Conservation (phyloP, 2,113 vertebrate species). For the Clinocottus analis region DNA sequence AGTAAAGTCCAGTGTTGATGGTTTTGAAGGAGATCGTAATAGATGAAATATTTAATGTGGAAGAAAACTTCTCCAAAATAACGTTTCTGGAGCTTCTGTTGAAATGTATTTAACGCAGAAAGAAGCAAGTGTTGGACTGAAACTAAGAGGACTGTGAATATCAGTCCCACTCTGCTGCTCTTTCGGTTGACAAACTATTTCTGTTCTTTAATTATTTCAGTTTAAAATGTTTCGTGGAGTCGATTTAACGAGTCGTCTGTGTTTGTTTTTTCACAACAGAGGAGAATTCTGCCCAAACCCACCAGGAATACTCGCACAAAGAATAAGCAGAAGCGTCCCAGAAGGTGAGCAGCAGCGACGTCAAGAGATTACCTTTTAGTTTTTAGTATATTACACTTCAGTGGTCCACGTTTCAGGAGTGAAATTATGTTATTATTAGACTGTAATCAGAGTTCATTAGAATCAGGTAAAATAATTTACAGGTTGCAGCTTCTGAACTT, state of each 20-base stretch:
- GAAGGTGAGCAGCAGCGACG: slow-evolving; percentile 87
- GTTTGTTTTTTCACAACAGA: slow-evolving; percentile 83
- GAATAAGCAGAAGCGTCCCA: slow-evolving; percentile 97
- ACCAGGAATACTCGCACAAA: slow-evolving; percentile 98
- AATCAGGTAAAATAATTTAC: background rate
- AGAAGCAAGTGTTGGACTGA: background rate
- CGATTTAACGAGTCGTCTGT: background rate
- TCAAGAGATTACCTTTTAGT: too few species aligned
- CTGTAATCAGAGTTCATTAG: too few species aligned
- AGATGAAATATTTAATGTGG: too few species aligned
- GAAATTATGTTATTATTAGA: too few species aligned
- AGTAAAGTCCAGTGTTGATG: too few species aligned
- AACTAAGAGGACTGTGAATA: background rate
- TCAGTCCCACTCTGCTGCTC: background rate
- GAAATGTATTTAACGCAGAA: background rate
- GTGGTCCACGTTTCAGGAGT: background rate
- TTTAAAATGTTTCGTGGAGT: background rate
- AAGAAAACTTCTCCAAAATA: background rate
- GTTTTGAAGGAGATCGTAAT: too few species aligned
- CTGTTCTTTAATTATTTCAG: background rate
- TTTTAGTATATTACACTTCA: background rate
- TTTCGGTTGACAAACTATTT: background rate
- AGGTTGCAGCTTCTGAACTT: background rate
- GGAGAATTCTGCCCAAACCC: slow-evolving; percentile 97
- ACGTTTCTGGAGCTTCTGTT: background rate